phyloP scores from a whole-genome alignment of 1,140 invertebrate genomes.

The Aradophagus sp. region DNA sequence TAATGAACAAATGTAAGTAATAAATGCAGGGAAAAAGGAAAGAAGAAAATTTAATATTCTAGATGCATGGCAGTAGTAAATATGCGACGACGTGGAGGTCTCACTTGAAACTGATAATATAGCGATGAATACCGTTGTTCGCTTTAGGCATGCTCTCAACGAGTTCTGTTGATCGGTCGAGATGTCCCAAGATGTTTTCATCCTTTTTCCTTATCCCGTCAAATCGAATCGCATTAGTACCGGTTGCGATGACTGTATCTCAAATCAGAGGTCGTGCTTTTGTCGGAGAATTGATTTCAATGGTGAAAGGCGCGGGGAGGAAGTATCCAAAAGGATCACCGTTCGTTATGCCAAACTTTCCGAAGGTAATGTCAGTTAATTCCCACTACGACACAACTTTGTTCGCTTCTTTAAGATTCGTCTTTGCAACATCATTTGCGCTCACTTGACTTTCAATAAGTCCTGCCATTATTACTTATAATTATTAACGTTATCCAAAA shows the following conservation, averaged over 20 bases:
- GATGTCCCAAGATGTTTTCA: conserved; percentile 36
- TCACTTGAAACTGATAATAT: conserved; percentile 49
- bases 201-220: conserved; percentile 40
- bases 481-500: conserved; percentile 17
- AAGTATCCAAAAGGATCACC: conserved; percentile 14
- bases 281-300: conserved; percentile 42
- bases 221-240: conserved; percentile 51
- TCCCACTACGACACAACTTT: conserved; percentile 17
- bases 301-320: conserved; percentile 28
- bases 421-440: conserved; percentile 22
- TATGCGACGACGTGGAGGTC: conserved; percentile 44
- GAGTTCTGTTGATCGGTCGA: conserved; percentile 34
- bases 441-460: conserved; percentile 19
- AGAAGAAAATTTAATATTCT: conserved; percentile 22
- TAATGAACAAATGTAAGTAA: no score
- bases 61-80: conserved; percentile 25
- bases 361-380: conserved; percentile 19
- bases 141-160: conserved; percentile 33
- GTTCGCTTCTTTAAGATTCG: conserved; percentile 35
- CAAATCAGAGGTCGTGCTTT: conserved; percentile 43
- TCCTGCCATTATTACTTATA: conserved; percentile 11
- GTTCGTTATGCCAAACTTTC: conserved; percentile 36
- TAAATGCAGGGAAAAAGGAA: conserved; percentile 3
- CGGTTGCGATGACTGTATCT: conserved; percentile 45
- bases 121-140: conserved; percentile 48